Base-by-base conservation (phyloP, 2,888 invertebrate species). In the Rhaphigaster nebulosa region DNA sequence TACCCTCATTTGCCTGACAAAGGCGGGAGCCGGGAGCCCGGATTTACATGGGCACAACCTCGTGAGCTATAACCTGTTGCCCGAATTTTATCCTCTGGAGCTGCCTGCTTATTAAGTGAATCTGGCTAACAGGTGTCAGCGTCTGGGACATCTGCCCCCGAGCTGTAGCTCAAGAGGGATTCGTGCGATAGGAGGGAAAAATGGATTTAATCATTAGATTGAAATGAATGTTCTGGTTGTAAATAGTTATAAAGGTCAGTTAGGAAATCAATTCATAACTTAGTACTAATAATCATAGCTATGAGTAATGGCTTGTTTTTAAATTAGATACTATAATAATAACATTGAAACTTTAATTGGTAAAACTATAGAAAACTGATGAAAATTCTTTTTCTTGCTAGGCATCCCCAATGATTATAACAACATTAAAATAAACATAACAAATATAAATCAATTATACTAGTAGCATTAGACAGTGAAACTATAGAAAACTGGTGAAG, bases 81-180 rank as follows among this genome's bases (percentile, higher is more conserved):
- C 84, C 18, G n/a, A 84, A 84, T 84, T 84, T 84, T 84, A 84
- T 84, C 84, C 84, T 84, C 84, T 26, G 84, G 84, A n/a, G 23
- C 45, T n/a, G 26, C n/a, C 84, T 84, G n/a, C 84, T 84, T 84
- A 84, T 84, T 84, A 84, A 84, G 84, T 84, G 84, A 84, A 45
- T 84, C 84, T 5, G 26, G 45, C 84, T 84, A 84, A 84, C 84
- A 84, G 84, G 84, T 84, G 84, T 84, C 84, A 84, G 45, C 84
- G 1, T 38, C 45, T 38, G 45, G 34, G 34, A 34, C 60, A 60
- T 60, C 60, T 60, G 60, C n/a, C 34, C 0, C 38, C 38, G 34
- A 20, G 8, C 6, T 18, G 70, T 34, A 20, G 18, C 6, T 29
- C 15, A 23, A 23, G 34, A 6, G 23, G 34, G 38, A 76, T 76